Percentiles rank a stretch among this genome's conserved stretches.
Conservation (phyloP, 2,888 invertebrate species). For the Drosophila infuscata region DNA sequence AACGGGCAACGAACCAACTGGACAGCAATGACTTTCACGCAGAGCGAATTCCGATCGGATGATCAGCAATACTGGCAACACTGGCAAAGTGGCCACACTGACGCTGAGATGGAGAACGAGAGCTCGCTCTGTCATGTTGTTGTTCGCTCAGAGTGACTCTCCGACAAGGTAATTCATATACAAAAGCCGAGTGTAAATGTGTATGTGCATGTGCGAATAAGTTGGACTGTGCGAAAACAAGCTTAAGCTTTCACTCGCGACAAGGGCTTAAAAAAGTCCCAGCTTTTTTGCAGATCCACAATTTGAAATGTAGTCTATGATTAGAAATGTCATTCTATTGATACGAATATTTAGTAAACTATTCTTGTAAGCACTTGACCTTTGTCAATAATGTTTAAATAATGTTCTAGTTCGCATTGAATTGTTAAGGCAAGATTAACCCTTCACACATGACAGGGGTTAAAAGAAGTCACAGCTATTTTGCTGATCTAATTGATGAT, state of each 20-base stretch:
- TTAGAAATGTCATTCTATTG: background rate
- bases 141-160: background rate
- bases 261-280: slow-evolving; percentile 6
- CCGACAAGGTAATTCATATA: background rate
- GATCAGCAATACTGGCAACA: slow-evolving; percentile 1
- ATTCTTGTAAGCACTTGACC: slow-evolving; percentile 2
- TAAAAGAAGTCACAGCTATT: background rate
- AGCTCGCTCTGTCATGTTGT: slow-evolving; percentile 4
- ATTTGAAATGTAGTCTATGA: slow-evolving; percentile 1
- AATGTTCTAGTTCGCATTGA: background rate
- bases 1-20: slow-evolving; percentile 31
- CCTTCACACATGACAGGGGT: slow-evolving; percentile 19
- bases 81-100: background rate
- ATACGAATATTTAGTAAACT: background rate
- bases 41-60: slow-evolving; percentile 29
- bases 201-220: slow-evolving; percentile 18
- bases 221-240: slow-evolving; percentile 48
- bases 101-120: background rate
- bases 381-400: slow-evolving; percentile 5
- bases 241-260: slow-evolving; percentile 48
- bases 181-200: background rate
- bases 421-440: slow-evolving; percentile 42
- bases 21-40: slow-evolving; percentile 14
- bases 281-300: background rate
- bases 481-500: background rate